Base-by-base conservation (phyloP, 2,113 vertebrate species). In the Zapus hudsonius region DNA sequence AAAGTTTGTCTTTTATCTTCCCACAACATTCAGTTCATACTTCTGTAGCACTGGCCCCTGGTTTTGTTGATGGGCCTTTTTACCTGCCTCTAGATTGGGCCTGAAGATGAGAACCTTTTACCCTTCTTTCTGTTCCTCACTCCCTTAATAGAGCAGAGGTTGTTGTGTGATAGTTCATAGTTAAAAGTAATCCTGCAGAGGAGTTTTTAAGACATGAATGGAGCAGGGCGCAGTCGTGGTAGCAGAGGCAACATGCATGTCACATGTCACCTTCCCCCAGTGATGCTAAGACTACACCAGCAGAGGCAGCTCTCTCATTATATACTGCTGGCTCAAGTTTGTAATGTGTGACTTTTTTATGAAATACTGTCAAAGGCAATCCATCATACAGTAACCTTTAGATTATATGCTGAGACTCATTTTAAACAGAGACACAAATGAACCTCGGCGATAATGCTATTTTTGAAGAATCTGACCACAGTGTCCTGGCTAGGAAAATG, bases 341-440 rank as follows among this genome's bases (percentile, higher is more conserved):
- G 96, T 98, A 94, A 85, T 93, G 93, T 79, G 90, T 96, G 97
- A 94, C 76, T 95, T 97, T 97, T 96, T 97, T 97, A 96, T 97
- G 96, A 97, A 97, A 96, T 47, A 42, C 94, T 96, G 96, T 98
- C 97, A 97, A 95, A 76, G 90, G 92, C 97, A 97, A 98, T 98
- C 96, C 33, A 78, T 98, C 97, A 98, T 64, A 52, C 33, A 91
- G 92, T 75, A 97, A 96, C 94, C 89, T 96, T 97, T 96, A 95
- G 93, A 87, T 97, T 97, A 94, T 87, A 85, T 19, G 10, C 70
- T 67, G 72, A 96, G 89, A 92, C 70, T 91, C 92, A 85, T 95
- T 87, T 96, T 94, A 79, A 96, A 87, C 94, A 96, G 38, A 96
- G 93, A 90, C 0, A 1, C 63, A 94, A 92, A 90, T 95, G 93